Conservation (phyloP, 2,888 invertebrate species). For the Caenorhabditis sp. region DNA sequence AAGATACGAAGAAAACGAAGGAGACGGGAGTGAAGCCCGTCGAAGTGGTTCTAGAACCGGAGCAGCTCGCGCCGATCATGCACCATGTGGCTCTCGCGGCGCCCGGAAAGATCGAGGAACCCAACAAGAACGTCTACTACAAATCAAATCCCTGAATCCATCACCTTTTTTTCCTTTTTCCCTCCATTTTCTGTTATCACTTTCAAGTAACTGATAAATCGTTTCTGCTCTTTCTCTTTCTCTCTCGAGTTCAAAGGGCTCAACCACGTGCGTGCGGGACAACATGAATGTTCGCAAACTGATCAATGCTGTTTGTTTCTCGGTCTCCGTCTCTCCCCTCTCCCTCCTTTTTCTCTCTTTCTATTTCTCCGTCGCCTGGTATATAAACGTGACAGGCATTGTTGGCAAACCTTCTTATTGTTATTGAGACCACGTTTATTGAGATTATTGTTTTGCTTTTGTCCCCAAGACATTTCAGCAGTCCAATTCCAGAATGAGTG, state of each 20-base stretch:
- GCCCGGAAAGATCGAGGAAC: conserved; percentile 13
- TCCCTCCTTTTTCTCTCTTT: conserved; percentile 36
- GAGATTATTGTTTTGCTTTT: background rate
- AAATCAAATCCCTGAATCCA: conserved; percentile 7
- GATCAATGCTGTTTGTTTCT: conserved; percentile 49
- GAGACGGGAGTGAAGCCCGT: conserved; percentile 16
- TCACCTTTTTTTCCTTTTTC: conserved; percentile 12
- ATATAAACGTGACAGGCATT: conserved; percentile 42
- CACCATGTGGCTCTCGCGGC: conserved; percentile 35
- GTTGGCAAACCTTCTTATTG: conserved; percentile 2
- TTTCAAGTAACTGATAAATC: conserved; percentile 20
- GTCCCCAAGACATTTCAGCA: background rate
- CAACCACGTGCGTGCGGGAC: conserved; percentile 11
- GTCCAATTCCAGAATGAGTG: conserved; percentile 30
- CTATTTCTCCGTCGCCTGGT: conserved; percentile 18
- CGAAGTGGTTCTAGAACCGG: conserved; percentile 34
- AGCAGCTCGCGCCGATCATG: conserved; percentile 40
- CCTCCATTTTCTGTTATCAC: conserved; percentile 12
- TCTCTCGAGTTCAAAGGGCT: conserved; percentile 10
- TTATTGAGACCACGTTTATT: background rate
- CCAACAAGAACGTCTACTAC: conserved; percentile 23
- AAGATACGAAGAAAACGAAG: conserved; percentile 2
- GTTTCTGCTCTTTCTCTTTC: background rate
- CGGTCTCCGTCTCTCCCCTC: background rate
- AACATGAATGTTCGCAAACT: conserved; percentile 49